phyloP scores from a whole-genome alignment of 92 coral and sea anemone species.

The Virgularia gustaviana region DNA sequence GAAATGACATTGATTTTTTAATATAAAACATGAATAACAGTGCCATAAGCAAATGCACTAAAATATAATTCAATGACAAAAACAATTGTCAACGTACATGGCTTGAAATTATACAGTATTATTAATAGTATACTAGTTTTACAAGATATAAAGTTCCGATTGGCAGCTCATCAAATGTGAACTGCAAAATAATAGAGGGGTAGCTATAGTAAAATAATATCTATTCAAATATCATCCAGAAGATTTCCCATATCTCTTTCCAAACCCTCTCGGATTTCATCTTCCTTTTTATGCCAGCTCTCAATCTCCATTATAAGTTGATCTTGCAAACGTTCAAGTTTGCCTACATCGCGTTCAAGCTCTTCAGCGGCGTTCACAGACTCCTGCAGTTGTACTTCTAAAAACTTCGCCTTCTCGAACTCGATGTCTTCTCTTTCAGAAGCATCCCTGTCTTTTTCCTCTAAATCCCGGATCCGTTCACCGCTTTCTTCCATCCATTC shows the following conservation, averaged over 20 bases:
- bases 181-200: no score
- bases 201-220: no score
- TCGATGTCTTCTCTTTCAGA: constrained; percentile 45
- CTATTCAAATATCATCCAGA: constrained; percentile 2
- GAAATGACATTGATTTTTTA: no score
- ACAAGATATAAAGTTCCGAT: no score
- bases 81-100: no score
- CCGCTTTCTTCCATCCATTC: constrained; percentile 19
- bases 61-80: no score
- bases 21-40: no score
- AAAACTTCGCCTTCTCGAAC: constrained; percentile 36
- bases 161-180: no score
- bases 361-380: constrained; percentile 12
- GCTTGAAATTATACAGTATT: no score
- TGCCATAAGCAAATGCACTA: no score
- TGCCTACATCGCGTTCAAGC: constrained; percentile 19
- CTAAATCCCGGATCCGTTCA: constrained; percentile 22
- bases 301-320: constrained; percentile 19
- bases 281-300: background rate
- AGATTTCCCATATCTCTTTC: constrained; percentile 3
- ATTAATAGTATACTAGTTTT: no score
- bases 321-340: constrained; percentile 23
- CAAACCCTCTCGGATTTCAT: constrained; percentile 13
- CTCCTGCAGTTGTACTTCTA: constrained; percentile 34
- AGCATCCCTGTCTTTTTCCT: constrained; percentile 34